Conservation (phyloP, 2,113 vertebrate species). For the Cacatua alba region DNA sequence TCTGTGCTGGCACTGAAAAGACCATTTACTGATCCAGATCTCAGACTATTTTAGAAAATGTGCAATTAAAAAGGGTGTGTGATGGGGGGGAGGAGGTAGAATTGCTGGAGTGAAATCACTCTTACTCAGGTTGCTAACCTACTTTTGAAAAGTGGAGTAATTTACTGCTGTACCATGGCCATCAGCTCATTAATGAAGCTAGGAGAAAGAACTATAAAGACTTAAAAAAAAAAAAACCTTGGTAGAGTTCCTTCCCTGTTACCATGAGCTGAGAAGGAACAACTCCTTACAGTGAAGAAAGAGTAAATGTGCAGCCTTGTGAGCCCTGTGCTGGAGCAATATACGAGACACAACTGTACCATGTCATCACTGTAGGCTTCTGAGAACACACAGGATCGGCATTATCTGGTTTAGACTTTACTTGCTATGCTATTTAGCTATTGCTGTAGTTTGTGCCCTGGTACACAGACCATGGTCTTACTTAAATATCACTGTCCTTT, state of each 20-base stretch:
- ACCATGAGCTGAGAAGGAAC: not conserved
- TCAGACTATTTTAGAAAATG: not conserved
- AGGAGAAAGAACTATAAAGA: not conserved
- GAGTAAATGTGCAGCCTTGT: not conserved
- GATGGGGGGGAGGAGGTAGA: not conserved
- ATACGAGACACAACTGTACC: not conserved
- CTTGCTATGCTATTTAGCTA: no score
- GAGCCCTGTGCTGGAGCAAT: not conserved
- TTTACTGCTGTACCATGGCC: not conserved
- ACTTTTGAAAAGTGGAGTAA: not conserved
- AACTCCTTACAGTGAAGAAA: not conserved
- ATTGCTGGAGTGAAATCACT: not conserved
- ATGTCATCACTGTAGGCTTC: not conserved
- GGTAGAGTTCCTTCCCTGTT: not conserved
- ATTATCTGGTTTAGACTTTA: accelerated
- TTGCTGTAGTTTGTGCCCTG: not conserved
- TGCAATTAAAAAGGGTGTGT: slow-evolving; percentile 23
- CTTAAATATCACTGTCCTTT: not conserved
- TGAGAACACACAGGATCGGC: not conserved
- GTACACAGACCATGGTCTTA: not conserved
- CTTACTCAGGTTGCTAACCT: not conserved
- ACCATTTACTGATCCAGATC: slow-evolving; percentile 5
- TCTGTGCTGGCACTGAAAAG: not conserved
- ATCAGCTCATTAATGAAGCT: not conserved
- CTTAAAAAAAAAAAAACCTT: not conserved